Percentiles rank a stretch among this genome's conserved stretches.
Conservation (phyloP, 2,797 vertebrate species). For the Brachymystax lenok region DNA sequence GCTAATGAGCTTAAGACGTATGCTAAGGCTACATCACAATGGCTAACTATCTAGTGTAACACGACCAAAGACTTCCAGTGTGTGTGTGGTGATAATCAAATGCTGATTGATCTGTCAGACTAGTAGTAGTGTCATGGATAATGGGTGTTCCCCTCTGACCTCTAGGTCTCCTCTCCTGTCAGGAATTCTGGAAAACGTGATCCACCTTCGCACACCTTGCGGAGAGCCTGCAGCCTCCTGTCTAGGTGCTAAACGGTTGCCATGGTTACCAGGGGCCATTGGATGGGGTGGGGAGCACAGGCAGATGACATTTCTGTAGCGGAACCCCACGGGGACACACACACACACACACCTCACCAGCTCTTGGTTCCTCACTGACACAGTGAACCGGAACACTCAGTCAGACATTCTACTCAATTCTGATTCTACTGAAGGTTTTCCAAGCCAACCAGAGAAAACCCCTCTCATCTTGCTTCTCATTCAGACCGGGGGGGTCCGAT, state of each 20-base stretch:
- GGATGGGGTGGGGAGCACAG: slow-evolving; percentile 36
- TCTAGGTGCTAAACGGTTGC: slow-evolving; percentile 28
- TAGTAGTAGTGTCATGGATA: neutral
- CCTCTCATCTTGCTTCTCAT: slow-evolving; percentile 20
- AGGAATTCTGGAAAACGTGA: neutral
- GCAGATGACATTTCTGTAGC: slow-evolving; percentile 24
- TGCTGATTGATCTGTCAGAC: neutral
- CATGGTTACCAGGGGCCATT: slow-evolving; percentile 34
- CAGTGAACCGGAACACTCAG: neutral
- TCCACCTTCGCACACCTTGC: slow-evolving; percentile 26
- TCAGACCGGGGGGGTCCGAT: neutral
- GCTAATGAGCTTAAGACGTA: too few species aligned
- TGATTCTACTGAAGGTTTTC: neutral
- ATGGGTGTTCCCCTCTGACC: neutral
- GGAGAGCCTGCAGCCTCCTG: neutral
- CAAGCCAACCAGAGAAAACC: neutral
- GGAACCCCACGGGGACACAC: slow-evolving; percentile 6
- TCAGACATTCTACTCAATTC: neutral
- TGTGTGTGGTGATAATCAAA: neutral
- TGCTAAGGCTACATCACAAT: neutral
- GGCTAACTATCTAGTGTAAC: neutral
- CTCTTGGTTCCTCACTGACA: neutral
- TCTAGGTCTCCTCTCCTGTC: neutral
- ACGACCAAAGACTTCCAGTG: neutral
- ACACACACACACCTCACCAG: neutral